Percentiles rank a stretch among this genome's conserved stretches.
These are phyloP conservation scores for Callinectes sapidus DNA, from an alignment of 2,888 invertebrate species.

Conservation along the genomic window DNA sequence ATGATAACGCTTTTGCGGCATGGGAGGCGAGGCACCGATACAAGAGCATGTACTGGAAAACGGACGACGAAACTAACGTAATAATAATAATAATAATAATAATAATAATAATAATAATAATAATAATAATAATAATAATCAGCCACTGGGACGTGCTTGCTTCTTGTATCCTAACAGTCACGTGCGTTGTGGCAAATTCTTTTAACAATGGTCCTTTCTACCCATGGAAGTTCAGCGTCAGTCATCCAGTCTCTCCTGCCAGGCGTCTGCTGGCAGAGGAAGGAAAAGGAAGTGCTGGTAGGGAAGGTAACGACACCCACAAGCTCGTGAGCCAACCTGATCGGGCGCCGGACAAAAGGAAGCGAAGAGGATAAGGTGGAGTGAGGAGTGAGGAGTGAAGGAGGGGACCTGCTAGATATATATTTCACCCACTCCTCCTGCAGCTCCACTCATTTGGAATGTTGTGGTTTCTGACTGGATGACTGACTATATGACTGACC, in stretches of 20 bases:
- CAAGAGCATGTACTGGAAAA: background rate
- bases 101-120: constrained; percentile 31
- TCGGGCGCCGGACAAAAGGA: background rate
- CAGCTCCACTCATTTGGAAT: constrained; percentile 19
- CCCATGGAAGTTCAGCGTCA: background rate
- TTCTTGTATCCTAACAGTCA: background rate
- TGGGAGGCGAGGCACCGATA: background rate
- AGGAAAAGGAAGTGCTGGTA: background rate
- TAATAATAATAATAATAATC: constrained; percentile 23
- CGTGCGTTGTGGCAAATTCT: constrained; percentile 1
- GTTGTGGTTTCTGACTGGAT: background rate
- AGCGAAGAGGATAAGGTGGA: background rate
- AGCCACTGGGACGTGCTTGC: constrained; percentile 24
- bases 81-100: constrained; percentile 20
- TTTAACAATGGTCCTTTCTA: constrained; percentile 14
- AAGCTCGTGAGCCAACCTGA: constrained; percentile 12
- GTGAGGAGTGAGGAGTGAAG: constrained; percentile 16
- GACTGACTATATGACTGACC: background rate
- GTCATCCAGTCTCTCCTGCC: constrained; percentile 3
- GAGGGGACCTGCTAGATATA: constrained; percentile 15
- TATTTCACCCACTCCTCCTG: background rate
- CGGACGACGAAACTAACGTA: background rate
- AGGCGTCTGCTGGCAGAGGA: background rate
- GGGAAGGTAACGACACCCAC: constrained; percentile 9
- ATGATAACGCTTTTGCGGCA: background rate